Percentiles rank a stretch among this genome's conserved stretches.
These are phyloP conservation scores for Melanotaenia maccullochi DNA, from an alignment of 2,797 vertebrate species.

Conservation along the genomic window DNA sequence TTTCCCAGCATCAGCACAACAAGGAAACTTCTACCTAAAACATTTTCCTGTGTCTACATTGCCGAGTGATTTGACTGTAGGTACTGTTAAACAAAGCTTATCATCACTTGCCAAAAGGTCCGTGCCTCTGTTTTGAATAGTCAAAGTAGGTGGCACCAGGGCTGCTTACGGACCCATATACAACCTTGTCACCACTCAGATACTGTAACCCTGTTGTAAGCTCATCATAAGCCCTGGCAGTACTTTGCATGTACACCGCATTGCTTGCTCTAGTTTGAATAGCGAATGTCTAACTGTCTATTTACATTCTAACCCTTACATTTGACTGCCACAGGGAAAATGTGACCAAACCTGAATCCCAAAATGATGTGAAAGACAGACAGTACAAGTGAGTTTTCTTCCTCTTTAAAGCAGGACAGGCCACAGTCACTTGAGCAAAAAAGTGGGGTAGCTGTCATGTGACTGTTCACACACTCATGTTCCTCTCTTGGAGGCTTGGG, in stretches of 20 bases:
- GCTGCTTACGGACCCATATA: slow-evolving; percentile 54
- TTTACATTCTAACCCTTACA: slow-evolving; percentile 62
- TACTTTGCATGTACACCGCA: slow-evolving; percentile 70
- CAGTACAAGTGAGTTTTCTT: slow-evolving; percentile 47
- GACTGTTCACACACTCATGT: slow-evolving; percentile 70
- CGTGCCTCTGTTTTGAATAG: slow-evolving; percentile 76
- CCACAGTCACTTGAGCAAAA: slow-evolving; percentile 59
- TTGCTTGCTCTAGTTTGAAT: slow-evolving; percentile 54
- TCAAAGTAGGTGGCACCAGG: slow-evolving; percentile 63
- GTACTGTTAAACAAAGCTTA: slow-evolving; percentile 29
- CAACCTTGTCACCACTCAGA: slow-evolving; percentile 46
- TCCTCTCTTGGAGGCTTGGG: slow-evolving; percentile 62
- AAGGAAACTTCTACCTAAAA: slow-evolving; percentile 5
- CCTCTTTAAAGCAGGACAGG: slow-evolving; percentile 42
- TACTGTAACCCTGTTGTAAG: slow-evolving; percentile 37
- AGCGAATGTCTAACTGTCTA: slow-evolving; percentile 32
- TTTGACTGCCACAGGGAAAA: slow-evolving; percentile 62
- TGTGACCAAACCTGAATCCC: slow-evolving; percentile 70
- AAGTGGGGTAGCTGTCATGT: slow-evolving; percentile 71
- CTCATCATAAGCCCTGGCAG: slow-evolving; percentile 32
- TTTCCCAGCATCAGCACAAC: slow-evolving; percentile 10
- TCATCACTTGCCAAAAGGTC: slow-evolving; percentile 28
- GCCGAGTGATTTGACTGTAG: slow-evolving; percentile 53
- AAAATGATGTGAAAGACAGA: slow-evolving; percentile 29
- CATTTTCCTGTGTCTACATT: slow-evolving; percentile 11